Evolutionary conservation across 2,113 vertebrate genomes (phyloP).

Genomic region (Tachysurus fulvidraco): DNA sequence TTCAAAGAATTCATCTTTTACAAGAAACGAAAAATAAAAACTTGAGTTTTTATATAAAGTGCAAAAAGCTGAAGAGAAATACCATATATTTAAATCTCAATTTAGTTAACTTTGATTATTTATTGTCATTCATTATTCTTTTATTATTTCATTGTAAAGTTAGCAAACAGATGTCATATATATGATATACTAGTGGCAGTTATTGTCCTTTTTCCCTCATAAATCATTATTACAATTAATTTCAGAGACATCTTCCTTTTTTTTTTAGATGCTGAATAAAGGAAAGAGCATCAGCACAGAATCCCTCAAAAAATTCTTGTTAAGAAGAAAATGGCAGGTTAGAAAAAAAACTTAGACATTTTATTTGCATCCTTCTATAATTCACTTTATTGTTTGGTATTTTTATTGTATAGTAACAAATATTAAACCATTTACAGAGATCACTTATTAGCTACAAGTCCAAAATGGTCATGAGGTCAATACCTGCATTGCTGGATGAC

Average conservation of each 20-base stretch:
- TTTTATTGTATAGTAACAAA: neutral
- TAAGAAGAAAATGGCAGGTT: constrained; percentile 96
- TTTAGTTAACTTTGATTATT: neutral
- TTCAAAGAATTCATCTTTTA: neutral
- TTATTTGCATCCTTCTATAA: neutral
- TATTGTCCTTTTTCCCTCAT: neutral
- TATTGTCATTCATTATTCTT: neutral
- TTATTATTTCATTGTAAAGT: neutral
- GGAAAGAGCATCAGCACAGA: constrained; percentile 88
- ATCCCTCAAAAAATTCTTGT: constrained; percentile 90
- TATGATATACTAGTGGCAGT: neutral
- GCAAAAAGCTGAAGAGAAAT: neutral
- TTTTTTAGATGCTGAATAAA: constrained; percentile 82
- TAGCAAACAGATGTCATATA: neutral
- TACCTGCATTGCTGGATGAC: constrained; percentile 89
- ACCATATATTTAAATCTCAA: neutral
- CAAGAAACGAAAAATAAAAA: neutral
- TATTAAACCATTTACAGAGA: constrained; percentile 71
- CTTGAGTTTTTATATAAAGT: neutral
- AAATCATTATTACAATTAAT: neutral
- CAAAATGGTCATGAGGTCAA: constrained; percentile 93
- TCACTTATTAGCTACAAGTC: constrained; percentile 97
- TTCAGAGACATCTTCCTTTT: constrained; percentile 20
- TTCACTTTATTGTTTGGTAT: neutral
- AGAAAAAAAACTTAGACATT: constrained; percentile 31